Evolutionary conservation across 2,888 invertebrate genomes (phyloP), one percentile per base, ranked within the genome.

Genomic region (Tenodera sinensis): DNA sequence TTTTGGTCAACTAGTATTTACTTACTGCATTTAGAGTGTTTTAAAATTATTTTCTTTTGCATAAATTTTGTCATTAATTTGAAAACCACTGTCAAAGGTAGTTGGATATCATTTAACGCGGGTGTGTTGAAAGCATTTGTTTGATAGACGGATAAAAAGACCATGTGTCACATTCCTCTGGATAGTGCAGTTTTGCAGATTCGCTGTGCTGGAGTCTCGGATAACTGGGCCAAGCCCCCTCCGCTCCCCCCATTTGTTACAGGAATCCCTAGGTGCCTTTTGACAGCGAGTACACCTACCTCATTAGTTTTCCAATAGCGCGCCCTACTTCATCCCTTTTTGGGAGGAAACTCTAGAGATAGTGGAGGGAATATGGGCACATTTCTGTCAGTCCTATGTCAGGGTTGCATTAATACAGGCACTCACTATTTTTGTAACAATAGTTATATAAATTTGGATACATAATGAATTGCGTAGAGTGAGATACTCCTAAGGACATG

Each of bases 221-320:
- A 71, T 71, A 71, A 71, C 54, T 71, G 54, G 54, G 54, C 20
- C 54, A 71, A 71, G 15, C 25, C 54, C 54, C 54, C 20, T 25
- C 25, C 54, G 4, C 4, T 54, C 2, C 54, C 20, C 54, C 20
- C 20, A 14, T 71, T 71, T 71, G 25, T 71, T 25, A 71, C 54
- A 71, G 54, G 54, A 71, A 71, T 71, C 54, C 54, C 54, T 71
- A 71, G 54, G 54, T 71, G 28, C 71, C 81, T 85, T 85, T 71
- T 87, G 87, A 82, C 87, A 82, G 82, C 87, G 82, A 87, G 81
- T 82, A 87, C 85, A 87, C 28, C 87, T 25, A 87, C 81, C 81
- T 87, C 82, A 82, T 87, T 82, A 81, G 82, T 82, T 87, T 81
- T 87, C 87, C 87, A 87, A 87, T 87, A 87, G 82, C 87, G 82